A percentile compares a stretch with the other conserved stretches of the same genome.
These are phyloP conservation scores for Keiferia lycopersicella DNA, from an alignment of 2,888 invertebrate species.

Conservation along the genomic window DNA sequence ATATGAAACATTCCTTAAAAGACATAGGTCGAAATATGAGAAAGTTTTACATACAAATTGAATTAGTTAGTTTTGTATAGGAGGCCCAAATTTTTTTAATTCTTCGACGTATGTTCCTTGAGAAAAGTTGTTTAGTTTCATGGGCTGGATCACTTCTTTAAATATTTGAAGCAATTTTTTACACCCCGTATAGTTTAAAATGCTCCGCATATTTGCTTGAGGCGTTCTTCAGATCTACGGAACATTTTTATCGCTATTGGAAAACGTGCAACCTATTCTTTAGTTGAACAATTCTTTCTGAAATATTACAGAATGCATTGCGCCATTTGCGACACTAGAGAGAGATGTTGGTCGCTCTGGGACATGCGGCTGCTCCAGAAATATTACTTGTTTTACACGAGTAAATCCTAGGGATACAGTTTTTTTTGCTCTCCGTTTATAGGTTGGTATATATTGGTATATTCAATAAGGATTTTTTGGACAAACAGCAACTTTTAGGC, in stretches of 20 bases:
- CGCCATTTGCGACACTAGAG: slow-evolving; percentile 2
- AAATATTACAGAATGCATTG: slow-evolving; percentile 12
- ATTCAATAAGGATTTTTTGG: no score
- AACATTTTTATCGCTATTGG: slow-evolving; percentile 34
- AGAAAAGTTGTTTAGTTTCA: no score
- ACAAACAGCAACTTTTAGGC: no score
- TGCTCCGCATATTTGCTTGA: neutral
- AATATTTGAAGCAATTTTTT: neutral
- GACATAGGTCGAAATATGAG: no score
- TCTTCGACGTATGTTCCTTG: no score
- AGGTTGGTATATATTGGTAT: no score
- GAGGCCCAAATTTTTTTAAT: no score
- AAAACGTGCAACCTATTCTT: slow-evolving; percentile 9
- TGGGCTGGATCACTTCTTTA: no score
- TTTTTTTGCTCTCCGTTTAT: neutral
- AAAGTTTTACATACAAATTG: no score
- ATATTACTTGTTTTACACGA: neutral
- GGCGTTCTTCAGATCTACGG: slow-evolving; percentile 25
- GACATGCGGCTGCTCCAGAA: neutral
- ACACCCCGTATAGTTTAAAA: no score
- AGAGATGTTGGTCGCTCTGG: neutral
- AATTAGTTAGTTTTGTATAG: no score
- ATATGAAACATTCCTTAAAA: no score
- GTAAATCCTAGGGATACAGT: neutral
- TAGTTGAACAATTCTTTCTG: neutral